Evolutionary conservation across 53 echinoderm and acorn worm genomes (phyloP), one percentile per base, ranked within the genome.

Genomic region (Patiria pectinifera): DNA sequence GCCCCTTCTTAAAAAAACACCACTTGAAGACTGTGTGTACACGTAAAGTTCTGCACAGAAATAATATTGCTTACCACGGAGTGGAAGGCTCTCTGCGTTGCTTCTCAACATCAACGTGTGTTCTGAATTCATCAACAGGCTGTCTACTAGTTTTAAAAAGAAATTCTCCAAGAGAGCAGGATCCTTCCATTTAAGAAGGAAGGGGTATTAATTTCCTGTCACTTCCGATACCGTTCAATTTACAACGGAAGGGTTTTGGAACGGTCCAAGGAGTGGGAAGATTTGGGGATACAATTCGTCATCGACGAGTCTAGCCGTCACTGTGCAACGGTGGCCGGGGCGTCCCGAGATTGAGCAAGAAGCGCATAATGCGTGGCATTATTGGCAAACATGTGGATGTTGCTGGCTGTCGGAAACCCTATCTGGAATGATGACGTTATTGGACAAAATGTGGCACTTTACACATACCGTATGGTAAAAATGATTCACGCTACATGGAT

Each of bases 61-160:
- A 16, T 48, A 18, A 48, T 72, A 63, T 21, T n/a, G 82, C 86
- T 86, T 86, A 86, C 86, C 86, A 74, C 86, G 62, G 25, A 72
- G 48, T 15, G 71, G 63, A 71, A 44, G 70, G 45, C 22, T 46
- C 22, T 46, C 72, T 46, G 48, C 48, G 53, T 12, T 72, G 72
- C 86, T 74, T 86, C 86, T 48, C 69, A 74, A 49, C 49, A 49
- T 48, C 71, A 71, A 70, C 8, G 23, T 53, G 86, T 72, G 63
- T 11, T 86, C 21, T 86, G 71, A 74, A 86, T 74, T 86, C 69
- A 19, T 86, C 86, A 86, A 86, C 74, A 74, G 48, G 74, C 72
- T 74, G 72, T 48, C 47, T 71, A 72, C 75, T 58, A 86, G 23
- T 71, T 48, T 22, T 49, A 48, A 45, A 66, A 66, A 66, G 66